These are phyloP conservation scores for Macroramphosus scolopax DNA, from an alignment of 2,797 vertebrate genomes.

Conservation along the genomic window DNA sequence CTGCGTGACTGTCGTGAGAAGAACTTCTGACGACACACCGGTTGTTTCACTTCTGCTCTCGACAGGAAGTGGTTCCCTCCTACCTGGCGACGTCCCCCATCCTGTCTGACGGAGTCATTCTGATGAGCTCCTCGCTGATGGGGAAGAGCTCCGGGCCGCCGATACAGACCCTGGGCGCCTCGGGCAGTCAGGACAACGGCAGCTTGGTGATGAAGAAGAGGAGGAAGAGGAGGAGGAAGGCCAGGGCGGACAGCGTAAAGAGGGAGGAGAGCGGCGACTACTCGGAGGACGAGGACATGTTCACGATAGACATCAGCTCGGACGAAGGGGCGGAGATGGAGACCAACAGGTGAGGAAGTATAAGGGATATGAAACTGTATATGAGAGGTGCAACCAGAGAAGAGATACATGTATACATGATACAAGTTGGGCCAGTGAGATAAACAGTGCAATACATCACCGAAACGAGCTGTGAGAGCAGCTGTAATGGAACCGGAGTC, in stretches of 20 bases:
- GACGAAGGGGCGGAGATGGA: constrained; percentile 84
- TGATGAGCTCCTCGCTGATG: constrained; percentile 79
- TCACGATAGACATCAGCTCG: constrained; percentile 93
- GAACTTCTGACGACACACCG: constrained; percentile 88
- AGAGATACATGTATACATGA: too few relatives aligned
- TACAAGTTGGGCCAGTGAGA: constrained; percentile 8
- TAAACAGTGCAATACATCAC: constrained; percentile 25
- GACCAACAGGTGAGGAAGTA: constrained; percentile 57
- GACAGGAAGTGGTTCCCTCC: constrained; percentile 86
- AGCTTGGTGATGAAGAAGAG: constrained; percentile 79
- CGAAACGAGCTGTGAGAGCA: constrained; percentile 27
- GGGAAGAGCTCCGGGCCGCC: constrained; percentile 75
- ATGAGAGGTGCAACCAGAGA: constrained; percentile 1
- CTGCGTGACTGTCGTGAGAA: too few relatives aligned
- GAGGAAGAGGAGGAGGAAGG: constrained; percentile 89
- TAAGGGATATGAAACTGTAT: background rate
- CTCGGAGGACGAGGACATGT: constrained; percentile 93
- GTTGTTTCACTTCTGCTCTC: constrained; percentile 13
- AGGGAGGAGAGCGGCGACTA: constrained; percentile 83
- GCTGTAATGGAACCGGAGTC: constrained; percentile 27
- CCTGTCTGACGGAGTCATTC: constrained; percentile 75
- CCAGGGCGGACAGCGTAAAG: constrained; percentile 82
- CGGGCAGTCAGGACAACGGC: too few relatives aligned
- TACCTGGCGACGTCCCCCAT: constrained; percentile 94
- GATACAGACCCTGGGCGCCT: constrained; percentile 53